Evolutionary conservation across 2,797 vertebrate species (phyloP).

Genomic region (Alauda arvensis): DNA sequence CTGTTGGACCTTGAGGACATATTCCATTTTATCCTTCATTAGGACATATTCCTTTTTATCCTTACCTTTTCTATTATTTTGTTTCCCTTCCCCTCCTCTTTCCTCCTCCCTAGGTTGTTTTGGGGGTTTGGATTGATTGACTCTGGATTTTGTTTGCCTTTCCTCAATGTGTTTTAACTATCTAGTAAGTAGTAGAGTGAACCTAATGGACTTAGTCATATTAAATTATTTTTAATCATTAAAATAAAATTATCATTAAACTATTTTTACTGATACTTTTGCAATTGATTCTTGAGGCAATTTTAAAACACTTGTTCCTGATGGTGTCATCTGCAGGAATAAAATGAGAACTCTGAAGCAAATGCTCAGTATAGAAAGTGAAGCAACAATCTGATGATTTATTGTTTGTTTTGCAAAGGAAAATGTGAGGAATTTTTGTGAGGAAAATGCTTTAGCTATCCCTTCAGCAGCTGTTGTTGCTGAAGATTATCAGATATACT

Average conservation of each 20-base stretch:
- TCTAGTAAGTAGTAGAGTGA: not conserved
- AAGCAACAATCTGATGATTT: not conserved
- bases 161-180: not conserved
- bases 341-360: not conserved
- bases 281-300: accelerated
- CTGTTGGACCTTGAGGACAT: not conserved
- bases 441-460: not conserved
- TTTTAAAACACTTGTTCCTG: not conserved
- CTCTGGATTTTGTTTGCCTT: not conserved
- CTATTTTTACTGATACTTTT: not conserved
- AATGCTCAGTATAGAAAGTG: not conserved
- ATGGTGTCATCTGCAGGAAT: not conserved
- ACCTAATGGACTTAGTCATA: no score
- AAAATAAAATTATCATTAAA: no score
- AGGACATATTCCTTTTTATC: not conserved
- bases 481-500: not conserved
- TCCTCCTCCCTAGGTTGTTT: not conserved
- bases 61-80: not conserved
- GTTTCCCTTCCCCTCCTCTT: not conserved
- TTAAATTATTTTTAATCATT: no score
- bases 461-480: not conserved
- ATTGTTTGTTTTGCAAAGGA: not conserved
- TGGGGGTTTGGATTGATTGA: not conserved
- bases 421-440: no score
- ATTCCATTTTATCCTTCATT: not conserved